These are phyloP conservation scores for Coccyzus lansbergi DNA, from an alignment of 2,797 vertebrate species.

Conservation along the genomic window DNA sequence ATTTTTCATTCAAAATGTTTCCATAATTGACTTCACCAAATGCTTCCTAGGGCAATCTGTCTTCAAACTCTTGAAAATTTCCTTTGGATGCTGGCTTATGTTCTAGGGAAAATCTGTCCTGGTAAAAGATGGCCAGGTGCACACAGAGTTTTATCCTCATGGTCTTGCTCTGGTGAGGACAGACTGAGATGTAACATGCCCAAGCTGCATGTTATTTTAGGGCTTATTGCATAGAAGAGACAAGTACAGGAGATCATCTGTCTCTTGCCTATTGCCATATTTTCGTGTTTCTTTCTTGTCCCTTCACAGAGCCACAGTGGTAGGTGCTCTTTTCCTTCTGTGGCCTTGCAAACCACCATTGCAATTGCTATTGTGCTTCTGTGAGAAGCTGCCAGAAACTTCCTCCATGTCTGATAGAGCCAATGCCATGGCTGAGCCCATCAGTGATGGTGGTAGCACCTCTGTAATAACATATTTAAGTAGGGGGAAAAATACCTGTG, in stretches of 20 bases:
- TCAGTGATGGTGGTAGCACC: too few relatives aligned
- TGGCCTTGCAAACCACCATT: not conserved
- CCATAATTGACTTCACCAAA: fast-evolving
- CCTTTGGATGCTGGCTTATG: fast-evolving
- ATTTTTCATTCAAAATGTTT: too few relatives aligned
- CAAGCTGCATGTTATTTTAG: fast-evolving
- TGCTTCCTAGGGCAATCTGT: too few relatives aligned
- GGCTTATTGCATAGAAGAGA: not conserved
- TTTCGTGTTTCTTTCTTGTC: not conserved
- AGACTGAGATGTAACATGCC: not conserved
- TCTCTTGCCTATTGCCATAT: not conserved
- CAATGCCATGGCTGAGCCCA: too few relatives aligned
- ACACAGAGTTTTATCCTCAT: not conserved
- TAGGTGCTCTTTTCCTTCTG: not conserved
- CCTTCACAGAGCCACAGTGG: not conserved
- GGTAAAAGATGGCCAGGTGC: not conserved
- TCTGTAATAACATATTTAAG: too few relatives aligned
- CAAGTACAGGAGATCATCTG: not conserved
- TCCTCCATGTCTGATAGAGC: too few relatives aligned
- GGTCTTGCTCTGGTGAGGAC: not conserved
- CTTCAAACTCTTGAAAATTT: not conserved
- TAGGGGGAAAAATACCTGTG: too few relatives aligned
- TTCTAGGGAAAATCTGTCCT: not conserved
- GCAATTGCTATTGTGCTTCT: too few relatives aligned
- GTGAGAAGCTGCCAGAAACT: too few relatives aligned